These are phyloP conservation scores for Pelobates cultripes DNA, from an alignment of 2,797 vertebrate genomes.

Conservation along the genomic window DNA sequence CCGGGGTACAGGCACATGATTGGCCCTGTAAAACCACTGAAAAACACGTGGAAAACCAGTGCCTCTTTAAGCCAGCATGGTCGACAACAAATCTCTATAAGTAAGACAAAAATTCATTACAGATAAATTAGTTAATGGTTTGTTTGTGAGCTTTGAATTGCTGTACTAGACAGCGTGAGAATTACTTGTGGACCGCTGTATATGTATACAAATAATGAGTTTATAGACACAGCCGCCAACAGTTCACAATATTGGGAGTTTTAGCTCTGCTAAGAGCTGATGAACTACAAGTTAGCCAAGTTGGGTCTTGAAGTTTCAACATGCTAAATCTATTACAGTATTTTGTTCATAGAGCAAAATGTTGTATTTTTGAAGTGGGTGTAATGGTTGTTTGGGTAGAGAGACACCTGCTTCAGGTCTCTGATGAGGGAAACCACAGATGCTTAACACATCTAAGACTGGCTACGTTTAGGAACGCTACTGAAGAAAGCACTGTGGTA, in stretches of 20 bases:
- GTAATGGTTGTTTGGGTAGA: constrained; percentile 67
- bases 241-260: not conserved
- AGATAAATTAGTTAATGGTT: too few species aligned
- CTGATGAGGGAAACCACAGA: constrained; percentile 67
- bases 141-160: too few species aligned
- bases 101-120: too few species aligned
- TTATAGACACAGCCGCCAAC: too few species aligned
- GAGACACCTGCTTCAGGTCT: constrained; percentile 74
- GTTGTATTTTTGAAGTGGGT: constrained; percentile 58
- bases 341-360: constrained; percentile 3
- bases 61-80: too few species aligned
- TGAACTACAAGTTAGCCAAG: not conserved
- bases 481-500: constrained; percentile 45
- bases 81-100: too few species aligned
- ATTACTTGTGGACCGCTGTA: too few species aligned
- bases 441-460: constrained; percentile 35
- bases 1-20: too few species aligned
- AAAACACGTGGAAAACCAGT: too few species aligned
- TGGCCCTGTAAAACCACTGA: too few species aligned
- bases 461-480: constrained; percentile 29
- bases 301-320: not conserved
- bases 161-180: too few species aligned
- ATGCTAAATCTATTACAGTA: constrained; percentile 11
- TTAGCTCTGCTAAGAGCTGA: not conserved
- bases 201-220: too few species aligned